Evolutionary conservation across 1,140 invertebrate species (phyloP).

Genomic region (Aricia agestis): DNA sequence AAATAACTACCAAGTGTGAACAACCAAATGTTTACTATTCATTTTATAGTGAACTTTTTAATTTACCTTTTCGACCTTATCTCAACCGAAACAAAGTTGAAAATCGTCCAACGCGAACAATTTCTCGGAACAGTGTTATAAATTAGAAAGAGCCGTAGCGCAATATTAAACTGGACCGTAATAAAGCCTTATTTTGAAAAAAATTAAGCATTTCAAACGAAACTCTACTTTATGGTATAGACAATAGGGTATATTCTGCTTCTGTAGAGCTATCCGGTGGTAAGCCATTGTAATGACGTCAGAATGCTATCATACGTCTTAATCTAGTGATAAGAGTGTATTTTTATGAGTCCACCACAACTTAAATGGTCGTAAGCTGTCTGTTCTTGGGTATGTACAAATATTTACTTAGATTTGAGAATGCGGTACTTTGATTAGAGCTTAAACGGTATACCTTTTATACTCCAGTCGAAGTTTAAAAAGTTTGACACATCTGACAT

Average conservation of each 20-base stretch:
- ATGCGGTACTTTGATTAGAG: not conserved
- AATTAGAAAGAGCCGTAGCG: slow-evolving; percentile 44
- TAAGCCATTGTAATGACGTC: slow-evolving; percentile 34
- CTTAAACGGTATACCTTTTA: too few relatives aligned
- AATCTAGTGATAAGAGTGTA: slow-evolving; percentile 49
- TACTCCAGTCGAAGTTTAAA: too few relatives aligned
- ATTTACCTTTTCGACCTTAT: slow-evolving; percentile 17
- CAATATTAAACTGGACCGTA: slow-evolving; percentile 50
- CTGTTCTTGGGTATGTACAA: slow-evolving; percentile 19
- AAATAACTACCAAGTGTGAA: slow-evolving; percentile 51
- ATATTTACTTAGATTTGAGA: slow-evolving; percentile 5
- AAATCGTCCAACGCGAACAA: slow-evolving; percentile 23
- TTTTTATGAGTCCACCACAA: slow-evolving; percentile 50
- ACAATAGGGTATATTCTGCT: slow-evolving; percentile 27
- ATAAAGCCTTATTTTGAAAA: slow-evolving; percentile 45
- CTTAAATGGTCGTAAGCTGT: slow-evolving; percentile 44
- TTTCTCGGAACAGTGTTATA: slow-evolving; percentile 30
- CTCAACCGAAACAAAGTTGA: slow-evolving; percentile 15
- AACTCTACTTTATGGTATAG: slow-evolving; percentile 22
- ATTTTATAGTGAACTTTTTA: slow-evolving; percentile 17
- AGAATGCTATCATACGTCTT: slow-evolving; percentile 46
- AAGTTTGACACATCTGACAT: too few relatives aligned
- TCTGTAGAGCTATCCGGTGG: not conserved
- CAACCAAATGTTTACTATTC: slow-evolving; percentile 26
- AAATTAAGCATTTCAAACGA: slow-evolving; percentile 22